These are phyloP conservation scores for Lytechinus variegatus DNA, from an alignment of 35 echinoderm and acorn worm species.

Conservation along the genomic window DNA sequence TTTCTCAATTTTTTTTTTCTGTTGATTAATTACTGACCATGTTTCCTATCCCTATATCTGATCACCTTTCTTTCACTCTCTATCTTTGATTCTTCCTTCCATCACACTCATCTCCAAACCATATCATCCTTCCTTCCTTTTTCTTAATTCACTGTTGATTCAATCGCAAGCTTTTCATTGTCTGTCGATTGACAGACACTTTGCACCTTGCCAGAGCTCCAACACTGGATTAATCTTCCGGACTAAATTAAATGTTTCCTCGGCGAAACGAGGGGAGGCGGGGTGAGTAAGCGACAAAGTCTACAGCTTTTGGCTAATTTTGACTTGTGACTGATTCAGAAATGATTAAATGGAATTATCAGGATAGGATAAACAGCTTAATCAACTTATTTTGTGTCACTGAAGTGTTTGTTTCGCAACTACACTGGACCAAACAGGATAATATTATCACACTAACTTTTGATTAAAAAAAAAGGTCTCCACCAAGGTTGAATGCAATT, in stretches of 20 bases:
- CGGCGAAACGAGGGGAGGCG: background rate
- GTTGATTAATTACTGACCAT: background rate
- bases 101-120: background rate
- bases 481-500: background rate
- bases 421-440: background rate
- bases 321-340: constrained; percentile 36
- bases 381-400: constrained; percentile 22
- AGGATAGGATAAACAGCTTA: constrained; percentile 15
- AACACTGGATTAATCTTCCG: constrained; percentile 36
- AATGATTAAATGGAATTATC: background rate
- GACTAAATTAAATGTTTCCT: constrained; percentile 40
- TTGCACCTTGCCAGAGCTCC: background rate
- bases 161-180: constrained; percentile 16
- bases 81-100: background rate
- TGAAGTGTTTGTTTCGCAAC: background rate
- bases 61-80: background rate
- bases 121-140: background rate
- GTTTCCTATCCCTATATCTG: background rate
- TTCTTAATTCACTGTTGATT: background rate
- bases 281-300: constrained; percentile 26
- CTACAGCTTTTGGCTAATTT: constrained; percentile 28
- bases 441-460: background rate
- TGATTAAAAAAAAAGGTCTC: background rate
- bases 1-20: background rate
- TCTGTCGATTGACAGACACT: constrained; percentile 33